Evolutionary conservation across 2,113 vertebrate species (phyloP).

Genomic region (Hystrix cristata): DNA sequence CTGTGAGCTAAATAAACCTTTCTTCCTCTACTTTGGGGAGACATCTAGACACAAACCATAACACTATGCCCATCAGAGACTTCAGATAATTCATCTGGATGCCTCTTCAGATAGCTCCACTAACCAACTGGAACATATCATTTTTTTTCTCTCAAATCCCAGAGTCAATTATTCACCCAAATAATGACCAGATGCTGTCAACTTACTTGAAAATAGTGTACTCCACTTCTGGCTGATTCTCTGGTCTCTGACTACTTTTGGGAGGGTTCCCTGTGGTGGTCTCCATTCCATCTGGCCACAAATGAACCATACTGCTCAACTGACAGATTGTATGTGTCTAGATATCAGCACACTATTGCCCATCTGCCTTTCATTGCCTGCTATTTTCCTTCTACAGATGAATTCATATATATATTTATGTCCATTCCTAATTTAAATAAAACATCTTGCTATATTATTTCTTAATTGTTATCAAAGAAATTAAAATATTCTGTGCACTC

Average conservation of each 20-base stretch:
- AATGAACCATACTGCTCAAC: neutral
- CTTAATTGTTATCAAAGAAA: slow-evolving; percentile 4
- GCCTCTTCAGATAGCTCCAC: neutral
- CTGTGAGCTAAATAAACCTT: too few relatives aligned
- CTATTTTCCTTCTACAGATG: neutral
- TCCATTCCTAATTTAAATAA: neutral
- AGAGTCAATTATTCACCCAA: neutral
- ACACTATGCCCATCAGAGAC: neutral
- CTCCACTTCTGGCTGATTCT: neutral
- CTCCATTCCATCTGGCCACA: neutral
- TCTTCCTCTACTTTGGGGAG: too few relatives aligned
- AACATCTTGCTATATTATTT: neutral
- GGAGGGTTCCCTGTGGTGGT: neutral
- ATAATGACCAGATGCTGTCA: neutral
- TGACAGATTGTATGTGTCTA: neutral
- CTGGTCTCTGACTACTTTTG: neutral
- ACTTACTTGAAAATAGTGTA: neutral
- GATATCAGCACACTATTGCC: neutral
- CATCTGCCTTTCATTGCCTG: neutral
- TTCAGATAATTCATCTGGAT: neutral
- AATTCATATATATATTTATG: neutral
- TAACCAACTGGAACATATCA: neutral
- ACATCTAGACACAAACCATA: too few relatives aligned
- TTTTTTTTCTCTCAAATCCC: neutral
- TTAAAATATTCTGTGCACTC: neutral